Evolutionary conservation across 2,113 vertebrate species (phyloP), one percentile per base, ranked within the genome.

Genomic region (Hassar affinis): DNA sequence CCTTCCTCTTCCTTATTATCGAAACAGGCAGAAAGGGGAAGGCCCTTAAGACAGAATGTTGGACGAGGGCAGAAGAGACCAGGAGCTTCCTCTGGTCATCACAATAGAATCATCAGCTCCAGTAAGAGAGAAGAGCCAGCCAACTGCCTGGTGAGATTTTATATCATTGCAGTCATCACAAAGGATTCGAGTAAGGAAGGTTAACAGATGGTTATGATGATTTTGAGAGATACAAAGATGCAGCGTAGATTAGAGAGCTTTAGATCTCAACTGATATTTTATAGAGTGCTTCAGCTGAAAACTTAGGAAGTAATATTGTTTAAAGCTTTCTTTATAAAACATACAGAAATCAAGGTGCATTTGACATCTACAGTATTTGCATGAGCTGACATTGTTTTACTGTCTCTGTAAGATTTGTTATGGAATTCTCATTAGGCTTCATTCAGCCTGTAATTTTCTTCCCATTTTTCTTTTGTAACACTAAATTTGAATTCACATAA

Each of bases 1-100:
- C 87, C 59, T 66, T 76, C 76, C 62, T 81, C 59, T 80, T 78
- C 22, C 52, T 79, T 78, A 78, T 79, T 66, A 62, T 79, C 69
- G 27, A 54, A 45, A 49, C 66, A 80, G 79, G 61, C 77, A n/a
- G 80, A 79, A 51, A 25, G n/a, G 51, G 56, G 62, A 74, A 57
- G 35, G 45, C n/a, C 49, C 14, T 59, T 22, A 74, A 79, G 52
- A 33, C 75, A 80, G 45, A 33, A 51, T 45, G 30, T 72, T 17
- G 56, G 25, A 12, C 35, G 35, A 42, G 66, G 33, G 49, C 33
- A 61, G 33, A 52, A 25, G 42, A 72, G 64, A 74, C 42, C 68
- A 68, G 49, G 25, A 57, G 45, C 27, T 83, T 69, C 42, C 56
- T 76, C 52, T 74, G 69, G 66, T 62, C 49, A 54, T 49, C 35